Conservation (phyloP, 1,140 invertebrate genomes). For the Nasonia giraulti region DNA sequence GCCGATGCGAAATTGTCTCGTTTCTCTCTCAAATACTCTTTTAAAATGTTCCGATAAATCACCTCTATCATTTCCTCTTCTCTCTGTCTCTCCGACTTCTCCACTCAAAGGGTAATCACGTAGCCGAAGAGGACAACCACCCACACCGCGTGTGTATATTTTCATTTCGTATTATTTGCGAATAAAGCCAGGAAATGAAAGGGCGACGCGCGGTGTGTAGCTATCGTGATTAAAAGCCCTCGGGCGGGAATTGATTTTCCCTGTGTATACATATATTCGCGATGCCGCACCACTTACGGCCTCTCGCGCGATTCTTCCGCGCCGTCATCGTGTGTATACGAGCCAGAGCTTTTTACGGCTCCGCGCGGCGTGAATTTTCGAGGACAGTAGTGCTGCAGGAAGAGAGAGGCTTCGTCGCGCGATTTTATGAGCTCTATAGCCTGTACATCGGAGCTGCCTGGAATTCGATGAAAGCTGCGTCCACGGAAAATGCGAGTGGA, state of each 20-base stretch:
- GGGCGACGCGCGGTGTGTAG: slow-evolving; percentile 28
- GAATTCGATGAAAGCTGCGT: background rate
- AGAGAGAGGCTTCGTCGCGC: background rate
- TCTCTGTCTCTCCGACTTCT: background rate
- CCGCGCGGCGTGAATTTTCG: background rate
- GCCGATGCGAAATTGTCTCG: background rate
- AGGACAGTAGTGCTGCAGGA: background rate
- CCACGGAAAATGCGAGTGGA: too few relatives aligned
- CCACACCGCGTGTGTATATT: background rate
- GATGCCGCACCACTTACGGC: background rate
- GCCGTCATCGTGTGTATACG: too few relatives aligned
- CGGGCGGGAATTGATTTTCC: slow-evolving; percentile 62
- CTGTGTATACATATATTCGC: background rate
- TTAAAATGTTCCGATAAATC: slow-evolving; percentile 15
- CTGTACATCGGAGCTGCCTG: background rate
- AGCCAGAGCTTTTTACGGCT: background rate
- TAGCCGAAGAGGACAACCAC: background rate
- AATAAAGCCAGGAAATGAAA: slow-evolving; percentile 57
- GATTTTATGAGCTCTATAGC: background rate
- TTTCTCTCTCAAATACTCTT: background rate
- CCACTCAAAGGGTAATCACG: slow-evolving; percentile 9
- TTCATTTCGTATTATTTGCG: slow-evolving; percentile 4
- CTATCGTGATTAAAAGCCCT: slow-evolving; percentile 61
- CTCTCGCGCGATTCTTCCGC: background rate
- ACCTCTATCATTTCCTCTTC: background rate